Evolutionary conservation across 2,888 invertebrate genomes (phyloP).

Genomic region (Leucophenga montana): DNA sequence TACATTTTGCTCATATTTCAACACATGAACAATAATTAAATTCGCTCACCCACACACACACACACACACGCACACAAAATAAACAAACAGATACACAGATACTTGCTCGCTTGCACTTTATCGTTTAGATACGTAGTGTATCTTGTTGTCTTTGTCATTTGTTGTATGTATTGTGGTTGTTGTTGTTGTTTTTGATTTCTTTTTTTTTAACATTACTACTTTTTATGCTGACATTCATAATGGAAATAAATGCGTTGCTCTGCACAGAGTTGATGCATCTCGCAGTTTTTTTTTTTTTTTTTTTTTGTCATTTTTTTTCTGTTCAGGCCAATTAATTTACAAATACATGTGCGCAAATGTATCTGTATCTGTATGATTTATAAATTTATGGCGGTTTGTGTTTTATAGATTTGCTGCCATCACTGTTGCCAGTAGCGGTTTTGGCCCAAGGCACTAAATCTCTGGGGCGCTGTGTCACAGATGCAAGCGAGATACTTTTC

Average conservation of each 20-base stretch:
- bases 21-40: slow-evolving; percentile 64
- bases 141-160: slow-evolving; percentile 1
- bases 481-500: too few species aligned
- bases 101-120: too few species aligned
- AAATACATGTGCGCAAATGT: neutral
- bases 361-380: too few species aligned
- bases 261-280: slow-evolving; percentile 16
- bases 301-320: slow-evolving; percentile 36
- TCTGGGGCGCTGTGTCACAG: too few species aligned
- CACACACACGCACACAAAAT: neutral
- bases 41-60: slow-evolving; percentile 53
- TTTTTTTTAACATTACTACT: slow-evolving; percentile 6
- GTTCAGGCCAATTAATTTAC: slow-evolving; percentile 29
- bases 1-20: slow-evolving; percentile 62
- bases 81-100: too few species aligned
- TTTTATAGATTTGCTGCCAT: too few species aligned
- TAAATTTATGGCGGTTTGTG: too few species aligned
- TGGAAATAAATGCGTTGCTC: slow-evolving; percentile 57
- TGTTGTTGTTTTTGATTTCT: too few species aligned
- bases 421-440: too few species aligned
- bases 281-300: too few species aligned
- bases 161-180: neutral
- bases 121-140: neutral
- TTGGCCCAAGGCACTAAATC: too few species aligned
- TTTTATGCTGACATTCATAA: slow-evolving; percentile 59